Conservation (phyloP, 2,797 vertebrate species). For the Coreius guichenoti region DNA sequence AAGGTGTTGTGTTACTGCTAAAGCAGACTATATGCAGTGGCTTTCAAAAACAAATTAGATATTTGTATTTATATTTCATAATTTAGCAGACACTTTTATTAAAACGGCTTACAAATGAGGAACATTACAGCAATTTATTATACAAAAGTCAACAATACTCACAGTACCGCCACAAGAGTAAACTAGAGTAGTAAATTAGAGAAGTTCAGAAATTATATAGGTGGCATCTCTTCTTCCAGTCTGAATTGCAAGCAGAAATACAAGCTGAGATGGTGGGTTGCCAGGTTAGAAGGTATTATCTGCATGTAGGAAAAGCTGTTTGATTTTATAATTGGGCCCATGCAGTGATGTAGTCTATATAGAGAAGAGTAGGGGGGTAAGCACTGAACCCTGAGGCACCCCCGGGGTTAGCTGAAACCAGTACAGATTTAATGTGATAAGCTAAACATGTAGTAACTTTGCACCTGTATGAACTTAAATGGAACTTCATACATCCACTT, state of each 20-base stretch:
- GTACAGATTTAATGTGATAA: neutral
- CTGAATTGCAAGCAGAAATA: neutral
- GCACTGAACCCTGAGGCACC: neutral
- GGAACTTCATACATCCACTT: neutral
- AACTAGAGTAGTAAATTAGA: neutral
- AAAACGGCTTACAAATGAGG: neutral
- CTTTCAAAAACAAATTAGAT: neutral
- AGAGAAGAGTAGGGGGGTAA: neutral
- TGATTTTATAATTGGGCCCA: neutral
- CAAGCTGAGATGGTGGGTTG: neutral
- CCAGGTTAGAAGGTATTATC: neutral
- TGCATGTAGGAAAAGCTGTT: neutral
- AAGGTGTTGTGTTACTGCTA: constrained; percentile 79
- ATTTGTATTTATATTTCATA: neutral
- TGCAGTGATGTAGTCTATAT: neutral
- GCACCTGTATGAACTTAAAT: neutral
- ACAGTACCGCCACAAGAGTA: neutral
- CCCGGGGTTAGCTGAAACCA: neutral
- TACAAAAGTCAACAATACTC: neutral
- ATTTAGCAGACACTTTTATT: neutral
- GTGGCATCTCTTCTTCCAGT: neutral
- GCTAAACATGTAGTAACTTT: neutral
- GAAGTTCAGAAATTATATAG: neutral
- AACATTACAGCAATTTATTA: neutral
- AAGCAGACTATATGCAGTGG: neutral